A percentile compares a stretch with the other conserved stretches of the same genome.
Evolutionary conservation across 1,140 invertebrate species (phyloP).

Genomic region (Ceratosolen solmsi): DNA sequence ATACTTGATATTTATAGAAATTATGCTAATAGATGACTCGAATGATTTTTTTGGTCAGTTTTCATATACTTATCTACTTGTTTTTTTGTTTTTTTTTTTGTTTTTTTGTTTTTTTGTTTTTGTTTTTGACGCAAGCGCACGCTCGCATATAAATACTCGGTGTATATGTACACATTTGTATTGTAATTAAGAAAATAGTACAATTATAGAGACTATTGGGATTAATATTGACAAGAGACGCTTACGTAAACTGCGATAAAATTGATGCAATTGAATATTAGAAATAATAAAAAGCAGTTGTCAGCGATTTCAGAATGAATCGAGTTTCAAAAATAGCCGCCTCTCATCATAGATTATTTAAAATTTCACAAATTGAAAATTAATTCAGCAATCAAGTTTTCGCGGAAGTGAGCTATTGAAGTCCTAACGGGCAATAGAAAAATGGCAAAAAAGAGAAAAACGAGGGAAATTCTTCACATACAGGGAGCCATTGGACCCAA

Average conservation of each 20-base stretch:
- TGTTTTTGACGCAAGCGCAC: background rate
- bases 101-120: too few species aligned
- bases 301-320: background rate
- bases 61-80: background rate
- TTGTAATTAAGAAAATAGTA: background rate
- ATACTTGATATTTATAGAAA: too few species aligned
- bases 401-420: background rate
- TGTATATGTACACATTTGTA: background rate
- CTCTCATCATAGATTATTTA: background rate
- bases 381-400: slow-evolving; percentile 23
- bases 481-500: background rate
- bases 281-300: background rate
- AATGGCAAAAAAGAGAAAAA: background rate
- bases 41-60: background rate
- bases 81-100: too few species aligned
- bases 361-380: slow-evolving; percentile 24
- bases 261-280: background rate
- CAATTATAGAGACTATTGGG: background rate
- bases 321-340: background rate
- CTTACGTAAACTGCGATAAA: background rate
- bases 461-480: slow-evolving; percentile 16
- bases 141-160: too few species aligned
- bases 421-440: background rate
- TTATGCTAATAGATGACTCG: background rate
- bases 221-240: background rate